phyloP scores from a whole-genome alignment of 2,113 vertebrate genomes.

The Rhadina sibilatrix region DNA sequence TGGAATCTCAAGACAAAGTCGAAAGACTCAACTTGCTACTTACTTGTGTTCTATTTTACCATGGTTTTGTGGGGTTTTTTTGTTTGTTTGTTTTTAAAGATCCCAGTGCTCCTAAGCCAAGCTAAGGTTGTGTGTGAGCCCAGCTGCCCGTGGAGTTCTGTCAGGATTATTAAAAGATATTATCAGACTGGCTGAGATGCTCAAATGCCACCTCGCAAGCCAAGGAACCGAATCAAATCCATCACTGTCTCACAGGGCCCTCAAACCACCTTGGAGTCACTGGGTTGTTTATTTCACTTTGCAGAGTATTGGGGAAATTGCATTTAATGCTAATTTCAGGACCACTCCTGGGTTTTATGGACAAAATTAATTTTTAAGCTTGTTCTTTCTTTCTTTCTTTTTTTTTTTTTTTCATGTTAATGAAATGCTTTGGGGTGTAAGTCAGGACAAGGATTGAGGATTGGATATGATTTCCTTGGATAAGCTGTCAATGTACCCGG shows the following conservation, averaged over 20 bases:
- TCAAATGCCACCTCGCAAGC: background rate
- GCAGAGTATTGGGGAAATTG: background rate
- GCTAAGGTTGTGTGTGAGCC: background rate
- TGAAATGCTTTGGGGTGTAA: background rate
- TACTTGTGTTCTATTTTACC: background rate
- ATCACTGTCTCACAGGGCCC: background rate
- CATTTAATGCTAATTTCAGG: background rate
- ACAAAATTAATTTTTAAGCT: background rate
- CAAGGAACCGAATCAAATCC: slow-evolving; percentile 15
- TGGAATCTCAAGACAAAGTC: background rate
- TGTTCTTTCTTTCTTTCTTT: background rate
- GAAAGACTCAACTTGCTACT: background rate
- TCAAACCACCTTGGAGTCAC: background rate
- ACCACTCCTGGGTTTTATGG: background rate
- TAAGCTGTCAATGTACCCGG: background rate
- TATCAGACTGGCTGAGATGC: background rate
- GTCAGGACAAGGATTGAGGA: background rate
- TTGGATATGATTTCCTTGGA: background rate
- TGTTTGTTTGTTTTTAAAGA: background rate
- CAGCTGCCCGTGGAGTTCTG: background rate
- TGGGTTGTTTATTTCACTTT: background rate
- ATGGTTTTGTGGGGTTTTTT: background rate
- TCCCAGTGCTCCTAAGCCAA: background rate
- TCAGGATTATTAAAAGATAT: slow-evolving; percentile 36
- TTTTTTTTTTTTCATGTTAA: background rate